phyloP scores from a whole-genome alignment of 2,888 invertebrate genomes.

The Sinelater perroti region DNA sequence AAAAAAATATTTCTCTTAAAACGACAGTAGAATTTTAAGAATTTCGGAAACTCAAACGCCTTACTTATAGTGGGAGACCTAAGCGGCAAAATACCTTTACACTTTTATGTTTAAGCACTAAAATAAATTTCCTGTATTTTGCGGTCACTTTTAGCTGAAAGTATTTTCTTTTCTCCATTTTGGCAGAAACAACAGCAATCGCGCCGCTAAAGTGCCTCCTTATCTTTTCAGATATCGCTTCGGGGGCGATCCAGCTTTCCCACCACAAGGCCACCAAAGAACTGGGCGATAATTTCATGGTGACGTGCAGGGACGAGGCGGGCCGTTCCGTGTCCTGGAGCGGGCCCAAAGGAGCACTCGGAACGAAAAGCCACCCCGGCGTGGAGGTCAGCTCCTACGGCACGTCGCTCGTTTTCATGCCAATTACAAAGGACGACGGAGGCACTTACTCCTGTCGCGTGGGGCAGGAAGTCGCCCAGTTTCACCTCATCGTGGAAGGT shows the following conservation, averaged over 20 bases:
- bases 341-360: slow-evolving; percentile 47
- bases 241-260: slow-evolving; percentile 22
- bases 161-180: too few relatives aligned
- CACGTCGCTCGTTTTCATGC: slow-evolving; percentile 58
- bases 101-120: too few relatives aligned
- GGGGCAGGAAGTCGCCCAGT: slow-evolving; percentile 56
- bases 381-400: slow-evolving; percentile 49
- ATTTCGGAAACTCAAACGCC: too few relatives aligned
- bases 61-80: too few relatives aligned
- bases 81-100: too few relatives aligned
- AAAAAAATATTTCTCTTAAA: too few relatives aligned
- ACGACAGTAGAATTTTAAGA: too few relatives aligned
- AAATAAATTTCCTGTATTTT: too few relatives aligned
- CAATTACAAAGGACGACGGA: slow-evolving; percentile 64
- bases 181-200: too few relatives aligned
- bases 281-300: slow-evolving; percentile 45
- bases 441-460: slow-evolving; percentile 69
- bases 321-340: slow-evolving; percentile 46
- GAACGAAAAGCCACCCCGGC: slow-evolving; percentile 47
- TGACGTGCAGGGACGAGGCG: slow-evolving; percentile 46
- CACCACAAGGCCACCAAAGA: slow-evolving; percentile 32
- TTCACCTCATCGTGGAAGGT: slow-evolving; percentile 51
- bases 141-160: too few relatives aligned
- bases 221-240: slow-evolving; percentile 23
- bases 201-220: background rate